Base-by-base conservation (phyloP, 35 echinoderm and acorn worm species). In the Anneissia japonica region DNA sequence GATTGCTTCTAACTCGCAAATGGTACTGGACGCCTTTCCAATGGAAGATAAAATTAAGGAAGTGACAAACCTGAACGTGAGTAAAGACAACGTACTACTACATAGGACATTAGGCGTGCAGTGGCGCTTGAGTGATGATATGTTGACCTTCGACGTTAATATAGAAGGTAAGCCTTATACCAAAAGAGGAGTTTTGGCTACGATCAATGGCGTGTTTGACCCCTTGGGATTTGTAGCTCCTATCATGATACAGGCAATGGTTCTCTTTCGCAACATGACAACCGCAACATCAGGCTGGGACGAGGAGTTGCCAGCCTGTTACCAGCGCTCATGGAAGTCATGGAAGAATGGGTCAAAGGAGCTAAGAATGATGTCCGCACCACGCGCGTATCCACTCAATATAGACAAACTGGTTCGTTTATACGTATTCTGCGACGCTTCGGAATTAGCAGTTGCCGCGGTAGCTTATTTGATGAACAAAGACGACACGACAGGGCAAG, bases 211-310 rank as follows among this genome's bases (percentile, higher is more conserved):
- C 3, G 84, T 86, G 74, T 86, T 79, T 86, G 84, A 86, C 80
- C 84, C 83, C 26, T 39, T 86, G 30, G 84, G 84, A 82, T 86
- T 86, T 51, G 38, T 86, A n/a, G 72, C 84, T 23, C 84, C 84
- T 3, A 31, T 86, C 73, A 86, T 86, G 34, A 17, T 86, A 6
- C 55, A 77, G 36, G 73, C 26, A 5, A 75, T 4, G 26, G 23
- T 75, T 75, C 26, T 75, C 5, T 33, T 75, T 30, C 73, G 32
- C 4, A 33, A 75, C 26, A 28, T 75, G 73, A 30, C 7, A 4
- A 7, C 26, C 9, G 4, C 26, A 9, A 4, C 4, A 28, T 5
- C 73, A 4, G 23, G 26, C 23, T 75, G 73, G 73, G 73, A 75
- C 26, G 73, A 75, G 26, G 26, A n/a, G 3, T 32, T 75, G 23